Conservation (phyloP, 2,113 vertebrate genomes). For the Melanerpes formicivorus region DNA sequence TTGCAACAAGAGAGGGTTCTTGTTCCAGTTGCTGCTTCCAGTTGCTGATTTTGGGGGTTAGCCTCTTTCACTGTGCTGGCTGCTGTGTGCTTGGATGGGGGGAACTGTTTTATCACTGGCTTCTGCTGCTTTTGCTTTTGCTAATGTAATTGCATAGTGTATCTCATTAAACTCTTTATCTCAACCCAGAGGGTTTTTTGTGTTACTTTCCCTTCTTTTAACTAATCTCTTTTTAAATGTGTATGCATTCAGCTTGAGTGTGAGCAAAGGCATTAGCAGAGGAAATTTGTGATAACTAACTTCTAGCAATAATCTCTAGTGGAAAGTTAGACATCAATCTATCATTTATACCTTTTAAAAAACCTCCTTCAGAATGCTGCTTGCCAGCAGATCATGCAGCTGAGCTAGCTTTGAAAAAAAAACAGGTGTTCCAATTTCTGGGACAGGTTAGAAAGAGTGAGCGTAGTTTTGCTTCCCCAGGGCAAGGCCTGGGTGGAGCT, state of each 20-base stretch:
- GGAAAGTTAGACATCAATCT: not conserved
- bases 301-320: not conserved
- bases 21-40: no score
- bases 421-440: not conserved
- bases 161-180: no score
- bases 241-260: not conserved
- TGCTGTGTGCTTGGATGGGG: no score
- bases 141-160: no score
- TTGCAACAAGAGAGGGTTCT: no score
- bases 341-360: not conserved
- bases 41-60: no score
- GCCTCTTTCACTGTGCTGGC: no score
- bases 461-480: not conserved
- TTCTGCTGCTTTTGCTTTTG: no score
- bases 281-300: not conserved
- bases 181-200: no score
- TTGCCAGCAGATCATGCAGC: not conserved
- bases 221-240: not conserved
- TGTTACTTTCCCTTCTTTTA: not conserved
- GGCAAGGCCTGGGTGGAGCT: not conserved
- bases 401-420: not conserved
- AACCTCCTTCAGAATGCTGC: not conserved
- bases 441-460: not conserved
- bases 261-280: not conserved
- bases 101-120: no score